These are phyloP conservation scores for Erynnis tages DNA, from an alignment of 2,888 invertebrate genomes.

Conservation along the genomic window DNA sequence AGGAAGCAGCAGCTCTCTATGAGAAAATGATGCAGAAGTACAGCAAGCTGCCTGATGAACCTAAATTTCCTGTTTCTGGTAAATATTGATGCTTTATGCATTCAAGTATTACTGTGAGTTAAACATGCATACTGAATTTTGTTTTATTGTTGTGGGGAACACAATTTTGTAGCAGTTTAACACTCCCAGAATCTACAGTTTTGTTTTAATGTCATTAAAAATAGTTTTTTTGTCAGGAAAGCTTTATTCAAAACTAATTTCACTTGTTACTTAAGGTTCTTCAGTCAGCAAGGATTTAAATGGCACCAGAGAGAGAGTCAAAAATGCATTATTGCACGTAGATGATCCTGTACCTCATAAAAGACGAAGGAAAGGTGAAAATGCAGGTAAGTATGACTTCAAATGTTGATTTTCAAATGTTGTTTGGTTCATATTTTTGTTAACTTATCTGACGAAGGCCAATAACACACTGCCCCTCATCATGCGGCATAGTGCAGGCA, in stretches of 20 bases:
- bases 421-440: no score
- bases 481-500: no score
- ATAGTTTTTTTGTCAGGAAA: no score
- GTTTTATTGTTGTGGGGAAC: no score
- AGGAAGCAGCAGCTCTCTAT: constrained; percentile 90
- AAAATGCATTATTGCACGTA: constrained; percentile 88
- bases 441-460: no score
- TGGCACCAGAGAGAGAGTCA: constrained; percentile 87
- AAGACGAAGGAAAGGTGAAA: constrained; percentile 68
- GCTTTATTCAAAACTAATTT: no score
- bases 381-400: constrained; percentile 46
- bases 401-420: no score
- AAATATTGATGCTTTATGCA: constrained; percentile 35
- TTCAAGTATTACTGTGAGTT: no score
- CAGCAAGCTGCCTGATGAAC: constrained; percentile 86
- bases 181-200: no score
- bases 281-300: constrained; percentile 72
- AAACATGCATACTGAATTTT: no score
- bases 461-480: no score
- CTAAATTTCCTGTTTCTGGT: constrained; percentile 83
- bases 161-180: no score
- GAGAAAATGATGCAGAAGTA: constrained; percentile 93
- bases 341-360: constrained; percentile 87
- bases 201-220: background rate
- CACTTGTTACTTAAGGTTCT: constrained; percentile 48